Conservation (phyloP, 2,797 vertebrate species). For the Perodicticus potto region DNA sequence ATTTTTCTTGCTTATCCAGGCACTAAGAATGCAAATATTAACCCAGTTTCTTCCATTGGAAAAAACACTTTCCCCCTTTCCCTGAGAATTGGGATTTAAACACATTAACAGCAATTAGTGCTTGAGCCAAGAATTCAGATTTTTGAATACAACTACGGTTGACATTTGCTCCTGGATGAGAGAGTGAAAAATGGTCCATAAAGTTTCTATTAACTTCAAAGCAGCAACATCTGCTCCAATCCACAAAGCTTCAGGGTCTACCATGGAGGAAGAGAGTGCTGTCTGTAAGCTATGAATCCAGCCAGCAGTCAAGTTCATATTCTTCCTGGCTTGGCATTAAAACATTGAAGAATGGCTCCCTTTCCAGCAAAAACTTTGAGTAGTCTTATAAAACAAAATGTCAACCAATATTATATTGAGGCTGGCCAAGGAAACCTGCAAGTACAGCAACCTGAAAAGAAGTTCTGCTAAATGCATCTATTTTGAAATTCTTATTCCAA, state of each 20-base stretch:
- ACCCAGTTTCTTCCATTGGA: slow-evolving; percentile 59
- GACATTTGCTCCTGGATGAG: slow-evolving; percentile 76
- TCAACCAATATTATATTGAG: neutral
- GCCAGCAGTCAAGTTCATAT: neutral
- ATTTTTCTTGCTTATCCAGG: slow-evolving; percentile 68
- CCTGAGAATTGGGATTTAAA: slow-evolving; percentile 75
- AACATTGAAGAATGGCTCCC: neutral
- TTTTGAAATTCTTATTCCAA: neutral
- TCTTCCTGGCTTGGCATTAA: neutral
- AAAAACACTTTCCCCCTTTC: slow-evolving; percentile 63
- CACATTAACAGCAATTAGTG: slow-evolving; percentile 79
- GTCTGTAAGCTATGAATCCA: neutral
- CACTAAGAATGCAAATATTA: slow-evolving; percentile 73
- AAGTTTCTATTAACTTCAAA: slow-evolving; percentile 82
- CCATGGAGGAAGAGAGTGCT: slow-evolving; percentile 3
- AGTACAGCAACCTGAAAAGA: neutral
- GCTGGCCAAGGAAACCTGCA: neutral
- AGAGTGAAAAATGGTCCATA: slow-evolving; percentile 81
- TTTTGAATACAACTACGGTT: slow-evolving; percentile 72
- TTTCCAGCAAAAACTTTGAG: neutral
- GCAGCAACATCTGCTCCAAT: slow-evolving; percentile 72
- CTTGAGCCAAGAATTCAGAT: slow-evolving; percentile 68
- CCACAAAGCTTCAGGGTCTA: slow-evolving; percentile 58
- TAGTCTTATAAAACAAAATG: neutral
- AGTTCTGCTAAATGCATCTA: neutral